Conservation (phyloP, 2,797 vertebrate species). For the Sebastolobus altivelis region DNA sequence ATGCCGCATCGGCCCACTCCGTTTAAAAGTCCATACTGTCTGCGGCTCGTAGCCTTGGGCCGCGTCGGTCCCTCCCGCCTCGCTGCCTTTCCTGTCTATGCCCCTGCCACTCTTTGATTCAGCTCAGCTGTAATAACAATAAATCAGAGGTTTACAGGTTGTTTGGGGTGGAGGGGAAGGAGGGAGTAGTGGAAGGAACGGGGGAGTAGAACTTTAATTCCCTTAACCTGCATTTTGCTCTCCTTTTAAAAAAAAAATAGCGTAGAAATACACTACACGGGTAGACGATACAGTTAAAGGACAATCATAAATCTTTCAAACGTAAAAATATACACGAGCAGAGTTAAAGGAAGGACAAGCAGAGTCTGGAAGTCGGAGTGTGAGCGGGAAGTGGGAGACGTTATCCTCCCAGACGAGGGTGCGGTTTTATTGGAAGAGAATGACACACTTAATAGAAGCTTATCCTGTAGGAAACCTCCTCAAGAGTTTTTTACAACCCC, state of each 20-base stretch:
- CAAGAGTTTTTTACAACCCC: conserved; percentile 31
- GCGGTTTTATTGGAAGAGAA: conserved; percentile 63
- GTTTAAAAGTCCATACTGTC: conserved; percentile 66
- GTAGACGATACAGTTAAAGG: conserved; percentile 4
- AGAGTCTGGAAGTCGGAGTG: conserved; percentile 19
- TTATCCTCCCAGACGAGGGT: conserved; percentile 57
- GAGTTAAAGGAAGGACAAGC: conserved; percentile 28
- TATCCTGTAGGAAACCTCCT: conserved; percentile 49
- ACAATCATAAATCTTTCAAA: not conserved
- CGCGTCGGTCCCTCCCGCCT: conserved; percentile 50
- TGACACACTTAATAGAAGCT: conserved; percentile 46
- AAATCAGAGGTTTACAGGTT: conserved; percentile 77
- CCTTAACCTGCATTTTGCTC: conserved; percentile 36
- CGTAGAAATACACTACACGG: conserved; percentile 21
- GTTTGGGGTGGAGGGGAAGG: conserved; percentile 61
- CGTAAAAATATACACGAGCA: not conserved
- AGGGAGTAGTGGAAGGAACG: conserved; percentile 26
- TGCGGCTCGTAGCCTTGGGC: conserved; percentile 58
- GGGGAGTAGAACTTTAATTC: conserved; percentile 45
- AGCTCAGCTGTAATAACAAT: conserved; percentile 82
- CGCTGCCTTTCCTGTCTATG: conserved; percentile 72
- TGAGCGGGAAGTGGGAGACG: not conserved
- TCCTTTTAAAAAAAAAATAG: conserved; percentile 13
- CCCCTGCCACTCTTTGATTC: conserved; percentile 76
- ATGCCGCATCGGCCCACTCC: conserved; percentile 51